Percentiles rank a stretch among this genome's conserved stretches.
Conservation (phyloP, 2,113 vertebrate species). For the Phyllopteryx taeniolatus region DNA sequence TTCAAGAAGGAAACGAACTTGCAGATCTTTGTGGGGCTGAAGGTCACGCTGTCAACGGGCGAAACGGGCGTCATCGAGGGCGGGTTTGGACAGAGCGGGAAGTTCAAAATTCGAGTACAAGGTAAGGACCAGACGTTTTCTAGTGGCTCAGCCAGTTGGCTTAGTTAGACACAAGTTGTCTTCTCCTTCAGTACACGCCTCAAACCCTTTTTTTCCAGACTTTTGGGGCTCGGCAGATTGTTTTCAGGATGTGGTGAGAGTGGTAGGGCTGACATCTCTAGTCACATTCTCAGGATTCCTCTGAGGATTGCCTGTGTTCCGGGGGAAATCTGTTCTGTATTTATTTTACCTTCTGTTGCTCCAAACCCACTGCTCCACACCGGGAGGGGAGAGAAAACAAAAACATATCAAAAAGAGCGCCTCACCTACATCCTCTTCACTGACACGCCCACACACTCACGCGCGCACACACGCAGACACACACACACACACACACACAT, state of each 20-base stretch:
- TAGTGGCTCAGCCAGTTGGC: not conserved
- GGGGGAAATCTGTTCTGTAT: slow-evolving; percentile 69
- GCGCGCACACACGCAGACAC: slow-evolving; percentile 19
- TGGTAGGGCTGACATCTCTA: slow-evolving; percentile 53
- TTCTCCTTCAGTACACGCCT: slow-evolving; percentile 8
- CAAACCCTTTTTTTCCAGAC: slow-evolving; percentile 8
- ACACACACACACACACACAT: slow-evolving; percentile 1
- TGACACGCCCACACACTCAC: slow-evolving; percentile 13
- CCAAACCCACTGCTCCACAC: slow-evolving; percentile 58
- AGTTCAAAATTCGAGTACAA: slow-evolving; percentile 89
- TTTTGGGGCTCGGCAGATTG: slow-evolving; percentile 28
- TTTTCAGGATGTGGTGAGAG: slow-evolving; percentile 72
- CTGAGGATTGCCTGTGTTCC: slow-evolving; percentile 64
- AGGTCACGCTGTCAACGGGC: slow-evolving; percentile 87
- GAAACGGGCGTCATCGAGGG: slow-evolving; percentile 88
- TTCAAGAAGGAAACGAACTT: slow-evolving; percentile 99
- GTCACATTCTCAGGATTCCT: slow-evolving; percentile 70
- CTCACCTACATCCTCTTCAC: slow-evolving; percentile 62
- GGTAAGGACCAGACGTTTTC: slow-evolving; percentile 68
- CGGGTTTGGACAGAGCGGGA: slow-evolving; percentile 94
- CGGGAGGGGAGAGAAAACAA: slow-evolving; percentile 64
- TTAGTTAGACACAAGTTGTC: not conserved
- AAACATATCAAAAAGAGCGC: slow-evolving; percentile 63
- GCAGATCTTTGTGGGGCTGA: slow-evolving; percentile 92
- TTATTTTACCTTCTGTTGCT: slow-evolving; percentile 77